Evolutionary conservation across 2,888 invertebrate species (phyloP).

Genomic region (Celastrina argiolus): DNA sequence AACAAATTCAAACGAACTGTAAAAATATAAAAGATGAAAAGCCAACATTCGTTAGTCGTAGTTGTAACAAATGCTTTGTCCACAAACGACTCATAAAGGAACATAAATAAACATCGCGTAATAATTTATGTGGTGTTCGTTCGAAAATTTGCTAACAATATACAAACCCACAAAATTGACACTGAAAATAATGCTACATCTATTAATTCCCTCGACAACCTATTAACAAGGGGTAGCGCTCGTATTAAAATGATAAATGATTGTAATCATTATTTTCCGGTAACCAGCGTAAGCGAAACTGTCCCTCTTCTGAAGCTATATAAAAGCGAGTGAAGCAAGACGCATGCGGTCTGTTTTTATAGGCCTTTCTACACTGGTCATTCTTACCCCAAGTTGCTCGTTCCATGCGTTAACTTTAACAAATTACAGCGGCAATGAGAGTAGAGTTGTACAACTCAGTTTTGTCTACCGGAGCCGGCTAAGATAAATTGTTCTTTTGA

Average conservation of each 20-base stretch:
- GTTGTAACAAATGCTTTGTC: slow-evolving; percentile 9
- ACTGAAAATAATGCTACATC: slow-evolving; percentile 69
- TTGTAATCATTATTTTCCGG: slow-evolving; percentile 64
- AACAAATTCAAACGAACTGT: not conserved
- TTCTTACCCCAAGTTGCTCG: slow-evolving; percentile 57
- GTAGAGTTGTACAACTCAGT: slow-evolving; percentile 55
- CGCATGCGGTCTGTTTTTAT: slow-evolving; percentile 24
- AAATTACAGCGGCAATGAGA: slow-evolving; percentile 66
- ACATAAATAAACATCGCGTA: slow-evolving; percentile 12
- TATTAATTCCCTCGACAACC: slow-evolving; percentile 69
- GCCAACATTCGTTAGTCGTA: not conserved
- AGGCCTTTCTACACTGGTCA: slow-evolving; percentile 45
- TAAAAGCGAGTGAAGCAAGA: slow-evolving; percentile 20
- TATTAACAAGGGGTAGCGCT: slow-evolving; percentile 67
- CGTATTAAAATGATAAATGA: slow-evolving; percentile 76
- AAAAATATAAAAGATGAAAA: not conserved
- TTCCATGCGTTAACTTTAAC: slow-evolving; percentile 69
- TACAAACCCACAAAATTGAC: slow-evolving; percentile 63
- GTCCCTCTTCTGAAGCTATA: slow-evolving; percentile 26
- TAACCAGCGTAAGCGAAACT: slow-evolving; percentile 41
- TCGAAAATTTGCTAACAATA: slow-evolving; percentile 25
- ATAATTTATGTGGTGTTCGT: slow-evolving; percentile 15
- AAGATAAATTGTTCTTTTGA: slow-evolving; percentile 64
- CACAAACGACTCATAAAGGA: slow-evolving; percentile 10
- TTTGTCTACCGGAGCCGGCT: slow-evolving; percentile 46